phyloP scores from a whole-genome alignment of 2,113 vertebrate genomes.

The Crypturellus undulatus region DNA sequence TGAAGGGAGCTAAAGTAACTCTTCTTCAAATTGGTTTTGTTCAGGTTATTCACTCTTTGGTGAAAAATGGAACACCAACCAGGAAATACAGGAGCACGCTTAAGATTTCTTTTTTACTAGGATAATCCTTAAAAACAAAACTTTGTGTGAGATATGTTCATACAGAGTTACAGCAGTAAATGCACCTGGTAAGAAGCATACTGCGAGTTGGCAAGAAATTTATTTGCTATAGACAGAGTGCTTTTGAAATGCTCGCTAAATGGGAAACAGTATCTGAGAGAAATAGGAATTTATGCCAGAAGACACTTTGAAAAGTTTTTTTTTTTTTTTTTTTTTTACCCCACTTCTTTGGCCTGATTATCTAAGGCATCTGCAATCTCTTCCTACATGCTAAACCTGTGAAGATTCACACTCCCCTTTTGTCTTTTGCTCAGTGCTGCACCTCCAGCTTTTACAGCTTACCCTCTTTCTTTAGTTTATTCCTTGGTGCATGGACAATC shows the following conservation, averaged over 20 bases:
- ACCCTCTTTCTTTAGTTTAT: background rate
- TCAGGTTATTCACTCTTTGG: background rate
- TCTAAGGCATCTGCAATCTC: background rate
- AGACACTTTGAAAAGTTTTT: background rate
- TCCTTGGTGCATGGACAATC: background rate
- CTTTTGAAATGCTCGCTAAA: background rate
- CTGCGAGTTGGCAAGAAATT: background rate
- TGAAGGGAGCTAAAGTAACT: conserved; percentile 1
- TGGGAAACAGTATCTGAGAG: background rate
- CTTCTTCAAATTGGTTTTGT: background rate
- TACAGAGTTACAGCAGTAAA: background rate
- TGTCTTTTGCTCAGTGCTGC: background rate
- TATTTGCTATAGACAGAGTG: background rate
- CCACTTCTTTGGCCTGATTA: background rate
- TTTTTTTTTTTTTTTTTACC: background rate
- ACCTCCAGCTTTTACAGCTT: background rate
- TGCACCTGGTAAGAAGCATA: background rate
- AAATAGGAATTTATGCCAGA: background rate
- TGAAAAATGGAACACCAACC: background rate
- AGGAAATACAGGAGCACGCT: background rate
- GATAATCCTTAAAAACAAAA: conserved; percentile 23
- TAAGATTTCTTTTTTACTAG: background rate
- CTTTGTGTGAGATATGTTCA: background rate
- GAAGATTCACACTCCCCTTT: background rate
- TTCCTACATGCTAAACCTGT: background rate